phyloP scores from a whole-genome alignment of 2,888 invertebrate genomes.

The Acheta domesticus region DNA sequence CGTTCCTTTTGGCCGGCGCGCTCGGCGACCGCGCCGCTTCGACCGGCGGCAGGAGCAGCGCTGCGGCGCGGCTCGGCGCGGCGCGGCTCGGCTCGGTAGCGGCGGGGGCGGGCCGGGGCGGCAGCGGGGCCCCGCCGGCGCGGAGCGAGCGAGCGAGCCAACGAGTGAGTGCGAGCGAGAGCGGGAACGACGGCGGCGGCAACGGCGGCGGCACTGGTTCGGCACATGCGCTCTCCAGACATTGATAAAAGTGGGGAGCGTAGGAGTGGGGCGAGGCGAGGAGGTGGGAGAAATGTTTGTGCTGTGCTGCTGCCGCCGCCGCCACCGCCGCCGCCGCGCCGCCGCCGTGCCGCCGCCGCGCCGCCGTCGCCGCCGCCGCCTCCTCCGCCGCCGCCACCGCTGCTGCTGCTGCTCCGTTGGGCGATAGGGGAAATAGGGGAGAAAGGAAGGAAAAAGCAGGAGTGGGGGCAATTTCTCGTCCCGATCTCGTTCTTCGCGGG shows the following conservation, averaged over 20 bases:
- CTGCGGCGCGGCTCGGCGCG: neutral
- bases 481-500: slow-evolving; percentile 26
- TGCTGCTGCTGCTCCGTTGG: neutral
- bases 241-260: slow-evolving; percentile 2
- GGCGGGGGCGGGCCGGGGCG: neutral
- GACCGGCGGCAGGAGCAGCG: slow-evolving; percentile 5
- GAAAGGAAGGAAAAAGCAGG: slow-evolving; percentile 29
- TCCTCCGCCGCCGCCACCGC: neutral
- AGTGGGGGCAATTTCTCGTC: slow-evolving; percentile 29
- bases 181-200: neutral
- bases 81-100: neutral
- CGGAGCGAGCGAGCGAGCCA: neutral
- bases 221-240: slow-evolving; percentile 9
- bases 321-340: neutral
- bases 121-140: neutral
- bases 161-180: neutral
- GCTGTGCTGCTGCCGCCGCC: neutral
- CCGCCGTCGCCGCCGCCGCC: neutral
- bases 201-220: neutral
- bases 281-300: slow-evolving; percentile 9
- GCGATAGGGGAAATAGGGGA: slow-evolving; percentile 41
- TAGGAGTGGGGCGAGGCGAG: neutral
- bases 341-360: neutral
- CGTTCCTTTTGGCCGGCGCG: neutral
- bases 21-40: neutral